Evolutionary conservation across 37 sponge, comb jelly and placozoan genomes (phyloP), one percentile per base, ranked within the genome.

Genomic region (Geodia barretti): DNA sequence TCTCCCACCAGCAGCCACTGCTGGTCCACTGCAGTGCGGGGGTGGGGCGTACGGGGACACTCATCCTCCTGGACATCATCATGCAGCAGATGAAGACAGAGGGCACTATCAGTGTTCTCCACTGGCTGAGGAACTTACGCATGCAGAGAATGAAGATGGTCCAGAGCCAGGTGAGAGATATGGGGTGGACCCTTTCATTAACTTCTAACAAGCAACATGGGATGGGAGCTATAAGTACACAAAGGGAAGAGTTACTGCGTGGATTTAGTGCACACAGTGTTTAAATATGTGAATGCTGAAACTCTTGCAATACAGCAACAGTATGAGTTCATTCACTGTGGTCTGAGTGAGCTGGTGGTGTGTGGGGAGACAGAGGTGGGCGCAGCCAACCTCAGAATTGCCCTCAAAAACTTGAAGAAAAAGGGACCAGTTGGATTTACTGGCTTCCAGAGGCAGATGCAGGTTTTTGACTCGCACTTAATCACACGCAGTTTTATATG

Each of bases 1-100:
- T 39, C 39, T 38, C 43, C 11, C 20, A 68, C 20, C 14, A 29
- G 21, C 63, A 39, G 5, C 90, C 90, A 17, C 37, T 84, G 1
- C 36, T 89, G n/a, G 86, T 85, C 17, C 90, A 89, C 76, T 89
- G 90, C 86, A 89, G 87, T 67, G 87, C 87, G 14, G 87, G 87
- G 7, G 87, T 86, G 24, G 87, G 87, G 39, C 72, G 87, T 4
- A 86, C 87, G 25, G 87, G 87, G 25, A 86, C 87, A 23, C 86
- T 83, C 70, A 84, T 86, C 42, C 24, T 47, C 21, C 67, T 86
- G 70, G 87, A 86, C 39, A 54, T 30, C 7, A 86, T 86, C 82
- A 54, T 86, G 76, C 64, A 86, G 29, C 30, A 43, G 28, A 60
- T 86, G 47, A 33, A 70, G 35, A 7, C 38, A 60, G 87, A 67